Percentiles rank a stretch among this genome's conserved stretches.
Conservation (phyloP, 2,113 vertebrate species). For the Paradoxurus hermaphroditus region DNA sequence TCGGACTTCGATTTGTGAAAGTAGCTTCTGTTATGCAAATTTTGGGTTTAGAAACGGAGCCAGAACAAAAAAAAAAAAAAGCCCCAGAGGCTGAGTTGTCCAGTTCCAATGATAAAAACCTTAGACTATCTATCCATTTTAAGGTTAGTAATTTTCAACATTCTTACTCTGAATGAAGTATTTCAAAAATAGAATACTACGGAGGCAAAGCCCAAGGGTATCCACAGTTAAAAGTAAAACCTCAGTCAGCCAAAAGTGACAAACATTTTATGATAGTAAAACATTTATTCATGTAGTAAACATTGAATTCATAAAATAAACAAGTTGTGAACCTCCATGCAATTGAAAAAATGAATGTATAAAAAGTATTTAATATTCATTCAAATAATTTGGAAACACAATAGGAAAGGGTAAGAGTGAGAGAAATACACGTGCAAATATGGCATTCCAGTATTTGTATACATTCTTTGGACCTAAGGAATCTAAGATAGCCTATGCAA, state of each 20-base stretch:
- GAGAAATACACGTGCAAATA: not conserved
- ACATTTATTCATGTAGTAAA: not conserved
- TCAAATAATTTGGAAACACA: not conserved
- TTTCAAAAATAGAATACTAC: not conserved
- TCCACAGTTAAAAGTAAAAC: not conserved
- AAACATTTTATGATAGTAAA: not conserved
- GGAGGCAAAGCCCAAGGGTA: not conserved
- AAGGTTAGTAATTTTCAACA: not conserved
- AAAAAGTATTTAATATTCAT: not conserved
- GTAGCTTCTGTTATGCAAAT: not conserved
- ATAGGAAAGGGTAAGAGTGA: not conserved
- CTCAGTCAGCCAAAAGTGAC: not conserved
- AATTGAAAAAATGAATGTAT: not conserved
- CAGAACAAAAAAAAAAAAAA: slow-evolving; percentile 30
- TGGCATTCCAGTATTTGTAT: not conserved
- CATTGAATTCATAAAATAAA: not conserved
- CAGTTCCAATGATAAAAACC: slow-evolving; percentile 58
- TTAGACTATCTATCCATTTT: not conserved
- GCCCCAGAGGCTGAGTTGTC: slow-evolving; percentile 40
- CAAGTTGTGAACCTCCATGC: not conserved
- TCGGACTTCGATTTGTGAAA: slow-evolving; percentile 43
- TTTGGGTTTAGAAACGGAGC: slow-evolving; percentile 30
- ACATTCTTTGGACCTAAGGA: not conserved
- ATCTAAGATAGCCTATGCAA: not conserved
- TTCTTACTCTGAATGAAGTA: not conserved